Base-by-base conservation (phyloP, 1,140 invertebrate genomes). In the Drosophila melanogaster region DNA sequence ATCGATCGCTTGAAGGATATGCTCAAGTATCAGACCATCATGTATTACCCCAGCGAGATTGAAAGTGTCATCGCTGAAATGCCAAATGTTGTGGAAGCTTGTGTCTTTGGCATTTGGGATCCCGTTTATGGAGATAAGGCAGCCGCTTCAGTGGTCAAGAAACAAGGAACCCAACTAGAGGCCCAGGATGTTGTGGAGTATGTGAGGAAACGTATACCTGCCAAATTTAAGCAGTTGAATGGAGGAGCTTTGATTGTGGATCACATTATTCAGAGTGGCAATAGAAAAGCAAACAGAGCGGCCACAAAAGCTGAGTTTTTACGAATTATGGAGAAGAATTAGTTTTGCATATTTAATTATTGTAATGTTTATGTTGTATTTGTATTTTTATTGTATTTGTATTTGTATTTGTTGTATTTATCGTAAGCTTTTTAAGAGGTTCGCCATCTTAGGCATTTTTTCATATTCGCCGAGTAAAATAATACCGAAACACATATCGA, bases 1-100 rank as follows among this genome's bases (percentile, higher is more conserved):
- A 93, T 95, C 0, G 96, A 96, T 71, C 91, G 96, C 35, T 71
- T 96, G 8, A 97, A 96, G 64, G 95, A 96, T 83, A 92, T 96
- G 30, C 95, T 97, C 47, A 97, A 96, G 89, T 96, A 95, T 83
- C 55, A 62, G 10, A 79, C 69, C 15, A 72, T 70, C 6, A 84
- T 90, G n/a, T 90, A 92, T 40, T 72, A 58, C 15, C 71, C 74
- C 15, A 60, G 55, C 4, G 74, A 83, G 30, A 41, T 87, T 7
- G 83, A 87, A 54, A 35, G 59, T n/a, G 51, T 64, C 17, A 64
- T 86, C 4, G 22, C 19, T 15, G 38, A 57, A 22, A 70, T 79
- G 30, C 65, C 70, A 4, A 54, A 64, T 33, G 69, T 86, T 12
- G 50, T 49, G 10, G 75, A 74, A 24, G 76, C 71, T 15, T 84